phyloP scores from a whole-genome alignment of 2,888 invertebrate species.

The Pyrocoelia pectoralis region DNA sequence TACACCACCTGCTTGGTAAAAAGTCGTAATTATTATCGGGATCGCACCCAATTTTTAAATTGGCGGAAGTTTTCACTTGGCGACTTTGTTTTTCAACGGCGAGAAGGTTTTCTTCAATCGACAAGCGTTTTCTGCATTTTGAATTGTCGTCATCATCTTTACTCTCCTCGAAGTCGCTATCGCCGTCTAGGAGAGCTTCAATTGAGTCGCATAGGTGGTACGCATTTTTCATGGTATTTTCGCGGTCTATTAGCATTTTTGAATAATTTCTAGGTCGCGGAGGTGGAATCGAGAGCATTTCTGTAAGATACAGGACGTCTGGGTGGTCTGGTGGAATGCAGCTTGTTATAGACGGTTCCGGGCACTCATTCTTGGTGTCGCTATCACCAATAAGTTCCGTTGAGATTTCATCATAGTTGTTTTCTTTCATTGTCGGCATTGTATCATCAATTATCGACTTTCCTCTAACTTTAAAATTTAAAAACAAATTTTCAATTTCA shows the following conservation, averaged over 20 bases:
- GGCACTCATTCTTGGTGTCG: background rate
- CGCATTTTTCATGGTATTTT: constrained; percentile 47
- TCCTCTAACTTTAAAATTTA: constrained; percentile 50
- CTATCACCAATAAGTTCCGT: background rate
- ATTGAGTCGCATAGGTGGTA: constrained; percentile 50
- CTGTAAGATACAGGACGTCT: constrained; percentile 19
- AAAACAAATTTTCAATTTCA: constrained; percentile 46
- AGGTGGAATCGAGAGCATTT: constrained; percentile 14
- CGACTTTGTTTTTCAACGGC: background rate
- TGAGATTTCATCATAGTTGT: background rate
- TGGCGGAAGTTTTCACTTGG: background rate
- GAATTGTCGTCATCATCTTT: background rate
- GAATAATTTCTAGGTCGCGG: constrained; percentile 3
- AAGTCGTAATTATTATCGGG: constrained; percentile 17
- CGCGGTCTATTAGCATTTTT: constrained; percentile 12
- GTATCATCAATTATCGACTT: constrained; percentile 42
- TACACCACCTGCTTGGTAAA: constrained; percentile 44
- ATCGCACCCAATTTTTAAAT: background rate
- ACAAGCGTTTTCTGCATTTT: constrained; percentile 17
- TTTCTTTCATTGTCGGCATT: background rate
- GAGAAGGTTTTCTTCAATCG: constrained; percentile 16
- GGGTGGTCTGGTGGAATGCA: background rate
- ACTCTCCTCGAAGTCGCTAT: constrained; percentile 33
- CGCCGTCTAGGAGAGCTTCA: constrained; percentile 46
- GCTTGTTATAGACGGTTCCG: background rate